Base-by-base conservation (phyloP, 2,113 vertebrate species). In the Leuciscus idus region DNA sequence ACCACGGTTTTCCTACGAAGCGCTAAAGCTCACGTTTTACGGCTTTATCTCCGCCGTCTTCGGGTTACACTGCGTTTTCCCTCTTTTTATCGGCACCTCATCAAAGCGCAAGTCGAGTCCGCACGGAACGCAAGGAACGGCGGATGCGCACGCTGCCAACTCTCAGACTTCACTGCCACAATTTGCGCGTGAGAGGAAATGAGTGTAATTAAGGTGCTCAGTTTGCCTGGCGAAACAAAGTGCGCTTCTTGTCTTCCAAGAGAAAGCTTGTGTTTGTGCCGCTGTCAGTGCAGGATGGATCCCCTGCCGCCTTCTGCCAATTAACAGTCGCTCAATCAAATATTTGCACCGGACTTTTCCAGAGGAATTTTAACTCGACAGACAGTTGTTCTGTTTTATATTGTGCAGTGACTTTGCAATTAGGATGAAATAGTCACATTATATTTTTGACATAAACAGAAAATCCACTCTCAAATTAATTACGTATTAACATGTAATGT, bases 151-250 rank as follows among this genome's bases (percentile, higher is more conserved):
- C 12, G 43, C 79, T 84, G 87, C 84, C 73, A 79, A 83, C 84
- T 83, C 85, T 84, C 78, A 70, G 61, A 21, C 55, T 57, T 57
- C 55, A 23, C 55, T 79, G 73, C 76, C 87, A 87, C 84, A 62
- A 73, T 89, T 83, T 84, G 87, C 52, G 75, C 76, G 74, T 12
- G 48, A 78, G 70, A 89, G 85, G 66, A 90, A 91, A 89, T 85
- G 23, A 86, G 86, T 77, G 72, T 91, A 90, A 90, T 90, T 89
- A 88, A 90, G 85, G 87, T 82, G 88, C 87, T 81, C 73, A 33
- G 85, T 89, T 80, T 13, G 84, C 74, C 88, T 80, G 33, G 59
- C 39, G 80, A 86, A 87, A 91, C 82, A 75, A 86, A 86, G 85
- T 46, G 46, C 28, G 83, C 72, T 85, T 86, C 86, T 70, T 50